Conservation (phyloP, 2,888 invertebrate species). For the Latrodectus hesperus region DNA sequence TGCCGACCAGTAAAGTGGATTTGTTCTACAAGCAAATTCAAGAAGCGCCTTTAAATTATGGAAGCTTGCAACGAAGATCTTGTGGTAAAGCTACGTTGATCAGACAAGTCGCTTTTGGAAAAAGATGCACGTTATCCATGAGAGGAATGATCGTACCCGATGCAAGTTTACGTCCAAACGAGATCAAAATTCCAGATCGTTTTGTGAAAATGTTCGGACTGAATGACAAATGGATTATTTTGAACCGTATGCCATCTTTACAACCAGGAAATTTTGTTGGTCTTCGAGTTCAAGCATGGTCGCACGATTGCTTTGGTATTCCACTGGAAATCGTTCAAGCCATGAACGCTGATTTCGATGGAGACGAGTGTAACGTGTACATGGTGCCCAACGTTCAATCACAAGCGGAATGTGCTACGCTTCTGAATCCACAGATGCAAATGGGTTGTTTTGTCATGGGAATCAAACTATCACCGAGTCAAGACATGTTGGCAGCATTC, state of each 20-base stretch:
- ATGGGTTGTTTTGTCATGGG: slow-evolving; percentile 11
- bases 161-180: not conserved
- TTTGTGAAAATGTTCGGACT: not conserved
- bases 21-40: slow-evolving; percentile 5
- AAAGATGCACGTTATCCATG: not conserved
- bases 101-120: not conserved
- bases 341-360: slow-evolving; percentile 30
- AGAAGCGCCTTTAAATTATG: slow-evolving; percentile 1
- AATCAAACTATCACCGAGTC: not conserved
- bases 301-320: slow-evolving; percentile 10
- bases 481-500: slow-evolving; percentile 23
- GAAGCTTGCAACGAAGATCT: not conserved
- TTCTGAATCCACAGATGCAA: not conserved
- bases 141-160: slow-evolving; percentile 8
- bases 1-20: not conserved
- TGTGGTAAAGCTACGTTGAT: slow-evolving; percentile 2
- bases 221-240: not conserved
- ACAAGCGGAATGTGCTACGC: slow-evolving; percentile 25
- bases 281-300: not conserved
- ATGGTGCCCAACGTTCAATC: slow-evolving; percentile 2
- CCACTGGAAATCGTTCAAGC: slow-evolving; percentile 11
- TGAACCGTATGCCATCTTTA: slow-evolving; percentile 15
- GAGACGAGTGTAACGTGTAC: not conserved
- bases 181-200: not conserved
- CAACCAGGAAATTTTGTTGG: slow-evolving; percentile 18